phyloP scores from a whole-genome alignment of 2,888 invertebrate genomes.

The Pecten maximus region DNA sequence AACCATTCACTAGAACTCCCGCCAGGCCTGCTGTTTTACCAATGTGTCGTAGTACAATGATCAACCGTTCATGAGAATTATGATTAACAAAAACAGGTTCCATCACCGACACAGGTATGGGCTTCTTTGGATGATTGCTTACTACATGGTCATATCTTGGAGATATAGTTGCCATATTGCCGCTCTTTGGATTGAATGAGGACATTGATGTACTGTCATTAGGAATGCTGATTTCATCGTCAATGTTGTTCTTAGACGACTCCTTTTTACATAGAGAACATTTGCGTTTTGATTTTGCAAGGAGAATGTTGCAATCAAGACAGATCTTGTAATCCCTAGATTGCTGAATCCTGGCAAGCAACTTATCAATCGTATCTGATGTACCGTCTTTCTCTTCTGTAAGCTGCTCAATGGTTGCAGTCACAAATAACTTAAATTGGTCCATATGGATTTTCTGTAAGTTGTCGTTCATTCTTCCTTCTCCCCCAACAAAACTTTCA shows the following conservation, averaged over 20 bases:
- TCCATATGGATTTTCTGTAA: not conserved
- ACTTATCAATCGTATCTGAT: slow-evolving; percentile 26
- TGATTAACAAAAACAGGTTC: slow-evolving; percentile 50
- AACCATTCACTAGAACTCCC: no score
- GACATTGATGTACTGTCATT: not conserved
- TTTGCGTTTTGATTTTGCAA: slow-evolving; percentile 6
- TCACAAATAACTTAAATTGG: slow-evolving; percentile 41
- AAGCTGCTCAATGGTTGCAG: slow-evolving; percentile 10
- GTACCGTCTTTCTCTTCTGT: not conserved
- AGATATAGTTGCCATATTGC: no score
- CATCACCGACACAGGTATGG: slow-evolving; percentile 38
- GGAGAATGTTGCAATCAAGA: slow-evolving; percentile 20
- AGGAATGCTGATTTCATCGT: not conserved
- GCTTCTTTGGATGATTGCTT: slow-evolving; percentile 13
- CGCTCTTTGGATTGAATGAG: not conserved
- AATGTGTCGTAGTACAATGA: no score
- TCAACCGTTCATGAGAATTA: no score
- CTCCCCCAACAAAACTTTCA: not conserved
- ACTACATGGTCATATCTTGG: slow-evolving; percentile 37
- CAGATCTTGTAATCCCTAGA: slow-evolving; percentile 37
- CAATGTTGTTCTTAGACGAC: not conserved
- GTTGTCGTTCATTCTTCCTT: not conserved
- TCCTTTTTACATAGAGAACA: slow-evolving; percentile 18
- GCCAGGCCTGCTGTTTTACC: no score
- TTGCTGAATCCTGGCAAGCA: slow-evolving; percentile 23